Evolutionary conservation across 2,888 invertebrate genomes (phyloP), one percentile per base, ranked within the genome.

Genomic region (Andrena marginata): DNA sequence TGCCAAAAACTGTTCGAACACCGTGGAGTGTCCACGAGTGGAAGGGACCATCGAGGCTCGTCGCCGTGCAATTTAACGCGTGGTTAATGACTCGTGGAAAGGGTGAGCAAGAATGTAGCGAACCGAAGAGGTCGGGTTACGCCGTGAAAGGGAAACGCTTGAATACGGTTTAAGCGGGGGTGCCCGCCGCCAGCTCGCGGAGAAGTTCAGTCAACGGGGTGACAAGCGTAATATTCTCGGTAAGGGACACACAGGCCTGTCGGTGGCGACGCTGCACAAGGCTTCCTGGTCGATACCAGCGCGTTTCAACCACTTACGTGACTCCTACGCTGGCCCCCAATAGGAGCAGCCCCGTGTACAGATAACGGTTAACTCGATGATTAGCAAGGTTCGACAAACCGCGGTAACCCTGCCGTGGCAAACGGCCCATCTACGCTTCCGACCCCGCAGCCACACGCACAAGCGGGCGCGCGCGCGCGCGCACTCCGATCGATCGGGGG

Each of bases 281-380:
- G 90, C 90, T 91, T 90, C 89, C 91, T 87, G 91, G 89, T 91
- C 91, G 91, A 91, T 91, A 91, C 84, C 88, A 83, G 82, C 85
- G 85, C 88, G 69, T 85, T 85, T 86, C 86, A 82, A 88, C 83
- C 87, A 84, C 77, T 85, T 82, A 77, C 63, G 35, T 72, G 54
- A 71, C 49, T 42, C 69, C 60, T 35, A 23, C 76, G 63, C 80
- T 23, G 23, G 75, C 70, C 80, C 73, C 77, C 74, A 62, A 70
- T 63, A 77, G 80, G 80, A 54, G 54, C 54, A 54, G 71, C 74
- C 81, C 79, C 26, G 74, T 65, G 67, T 56, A 70, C 79, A 83
- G 79, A 86, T 88, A 87, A 87, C 89, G 86, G 84, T 85, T 88
- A 89, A 89, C 86, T 77, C 85, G 88, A 90, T 87, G 89, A 90